Conservation (phyloP, 2,797 vertebrate genomes). For the Bradypodion ventrale region DNA sequence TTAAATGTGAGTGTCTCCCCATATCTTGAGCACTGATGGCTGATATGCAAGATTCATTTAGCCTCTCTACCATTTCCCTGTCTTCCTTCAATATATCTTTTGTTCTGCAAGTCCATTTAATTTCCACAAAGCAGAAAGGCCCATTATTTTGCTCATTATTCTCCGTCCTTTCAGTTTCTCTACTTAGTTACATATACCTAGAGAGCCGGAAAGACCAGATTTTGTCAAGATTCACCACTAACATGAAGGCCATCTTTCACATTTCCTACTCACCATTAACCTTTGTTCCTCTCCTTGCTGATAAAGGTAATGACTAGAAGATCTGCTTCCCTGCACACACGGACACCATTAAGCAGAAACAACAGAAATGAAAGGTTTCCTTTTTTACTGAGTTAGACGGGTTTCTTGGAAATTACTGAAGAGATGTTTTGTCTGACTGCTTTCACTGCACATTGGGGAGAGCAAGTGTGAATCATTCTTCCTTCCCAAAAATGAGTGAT, state of each 20-base stretch:
- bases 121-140: conserved; percentile 25
- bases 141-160: conserved; percentile 36
- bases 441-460: conserved; percentile 56
- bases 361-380: conserved; percentile 66
- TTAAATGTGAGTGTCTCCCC: conserved; percentile 3
- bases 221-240: conserved; percentile 21
- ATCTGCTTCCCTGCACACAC: conserved; percentile 52
- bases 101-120: conserved; percentile 11
- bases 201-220: neutral
- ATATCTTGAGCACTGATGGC: neutral
- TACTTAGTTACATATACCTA: conserved; percentile 12
- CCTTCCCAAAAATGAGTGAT: conserved; percentile 26
- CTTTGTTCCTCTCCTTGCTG: conserved; percentile 36
- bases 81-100: conserved; percentile 5
- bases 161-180: conserved; percentile 20
- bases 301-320: conserved; percentile 50
- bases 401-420: conserved; percentile 61
- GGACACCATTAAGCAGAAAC: conserved; percentile 52
- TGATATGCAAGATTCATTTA: neutral
- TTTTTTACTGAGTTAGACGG: conserved; percentile 30
- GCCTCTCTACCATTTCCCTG: conserved; percentile 9
- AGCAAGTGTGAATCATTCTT: conserved; percentile 56
- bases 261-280: conserved; percentile 50
- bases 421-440: conserved; percentile 64
- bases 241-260: conserved; percentile 34